These are phyloP conservation scores for Cephus pygmeus DNA, from an alignment of 2,888 invertebrate species.

Conservation along the genomic window DNA sequence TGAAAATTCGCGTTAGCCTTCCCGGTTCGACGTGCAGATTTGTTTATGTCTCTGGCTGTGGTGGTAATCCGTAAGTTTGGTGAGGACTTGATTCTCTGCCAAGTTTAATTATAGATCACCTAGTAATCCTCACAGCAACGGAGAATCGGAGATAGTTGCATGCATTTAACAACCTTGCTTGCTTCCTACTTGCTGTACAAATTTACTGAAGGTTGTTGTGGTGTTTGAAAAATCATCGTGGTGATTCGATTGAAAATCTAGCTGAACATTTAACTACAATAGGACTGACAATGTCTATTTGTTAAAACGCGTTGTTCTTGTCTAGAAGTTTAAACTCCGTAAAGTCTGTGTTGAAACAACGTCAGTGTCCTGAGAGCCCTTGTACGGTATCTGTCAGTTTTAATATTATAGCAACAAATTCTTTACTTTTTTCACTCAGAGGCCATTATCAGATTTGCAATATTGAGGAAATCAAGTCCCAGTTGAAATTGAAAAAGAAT, in stretches of 20 bases:
- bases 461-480: not conserved
- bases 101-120: constrained; percentile 51
- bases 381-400: not conserved
- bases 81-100: constrained; percentile 43
- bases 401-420: not conserved
- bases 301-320: not conserved
- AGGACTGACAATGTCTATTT: not conserved
- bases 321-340: not conserved
- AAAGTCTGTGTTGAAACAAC: not conserved
- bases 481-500: not conserved
- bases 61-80: constrained; percentile 37
- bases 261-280: not conserved
- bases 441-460: not conserved
- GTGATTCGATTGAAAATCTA: not conserved
- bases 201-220: not conserved
- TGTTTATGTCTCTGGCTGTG: constrained; percentile 33
- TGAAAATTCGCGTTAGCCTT: not conserved
- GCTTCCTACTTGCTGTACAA: constrained; percentile 2
- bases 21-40: constrained; percentile 17
- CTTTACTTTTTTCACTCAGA: not conserved
- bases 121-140: constrained; percentile 42
- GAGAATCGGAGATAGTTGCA: constrained; percentile 33
- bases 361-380: not conserved
- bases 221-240: not conserved
- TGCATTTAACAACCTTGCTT: constrained; percentile 24